Evolutionary conservation across 2,113 vertebrate species (phyloP).

Genomic region (Tinamus guttatus): DNA sequence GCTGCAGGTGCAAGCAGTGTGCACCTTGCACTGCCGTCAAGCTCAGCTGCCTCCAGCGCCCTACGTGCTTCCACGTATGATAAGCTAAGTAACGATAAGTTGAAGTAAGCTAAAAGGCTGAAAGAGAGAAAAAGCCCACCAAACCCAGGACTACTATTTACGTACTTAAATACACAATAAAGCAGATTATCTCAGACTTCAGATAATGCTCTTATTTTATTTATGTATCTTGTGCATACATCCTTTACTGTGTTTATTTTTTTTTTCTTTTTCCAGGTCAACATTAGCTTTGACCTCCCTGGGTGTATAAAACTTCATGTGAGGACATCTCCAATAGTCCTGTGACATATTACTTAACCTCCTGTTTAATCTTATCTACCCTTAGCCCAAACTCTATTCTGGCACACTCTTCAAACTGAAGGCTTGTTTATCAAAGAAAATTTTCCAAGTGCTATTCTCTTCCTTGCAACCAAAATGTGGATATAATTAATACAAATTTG

Average conservation of each 20-base stretch:
- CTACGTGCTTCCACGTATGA: background rate
- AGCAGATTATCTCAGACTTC: background rate
- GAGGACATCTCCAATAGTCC: background rate
- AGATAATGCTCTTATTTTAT: background rate
- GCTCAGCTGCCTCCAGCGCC: background rate
- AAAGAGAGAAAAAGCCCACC: background rate
- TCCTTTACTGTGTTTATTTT: background rate
- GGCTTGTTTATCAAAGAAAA: slow-evolving; percentile 53
- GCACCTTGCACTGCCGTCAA: background rate
- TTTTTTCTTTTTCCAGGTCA: background rate
- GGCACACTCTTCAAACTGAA: slow-evolving; percentile 17
- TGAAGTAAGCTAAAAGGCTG: background rate
- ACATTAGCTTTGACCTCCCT: background rate
- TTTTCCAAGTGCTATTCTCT: slow-evolving; percentile 53
- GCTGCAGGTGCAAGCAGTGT: background rate
- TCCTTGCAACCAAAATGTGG: slow-evolving; percentile 55
- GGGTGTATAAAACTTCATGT: background rate
- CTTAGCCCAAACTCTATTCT: background rate
- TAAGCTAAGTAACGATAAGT: background rate
- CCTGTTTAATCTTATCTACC: background rate
- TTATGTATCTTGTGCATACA: background rate
- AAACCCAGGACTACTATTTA: background rate
- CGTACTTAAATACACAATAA: background rate
- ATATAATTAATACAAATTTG: slow-evolving; percentile 49
- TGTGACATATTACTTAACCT: background rate